Base-by-base conservation (phyloP, 1,140 invertebrate species). In the Rhopalosiphum padi region DNA sequence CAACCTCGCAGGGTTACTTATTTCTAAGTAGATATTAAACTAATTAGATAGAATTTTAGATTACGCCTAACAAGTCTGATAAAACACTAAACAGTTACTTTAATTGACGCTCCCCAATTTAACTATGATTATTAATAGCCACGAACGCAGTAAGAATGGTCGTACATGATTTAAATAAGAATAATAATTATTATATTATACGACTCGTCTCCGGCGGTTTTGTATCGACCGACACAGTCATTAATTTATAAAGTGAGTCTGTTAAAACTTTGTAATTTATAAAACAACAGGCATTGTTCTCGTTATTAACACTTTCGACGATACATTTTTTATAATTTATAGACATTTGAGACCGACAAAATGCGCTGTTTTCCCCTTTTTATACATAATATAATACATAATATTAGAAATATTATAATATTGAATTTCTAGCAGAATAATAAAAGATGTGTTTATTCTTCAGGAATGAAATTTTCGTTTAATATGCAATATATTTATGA, bases 21-120 rank as follows among this genome's bases (percentile, higher is more conserved):
- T 89, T 37, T 37, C 88, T 53, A 53, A 89, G 48, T 55, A 55
- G 88, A 89, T 89, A 55, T 89, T 55, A n/a, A 53, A 25, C 51
- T 89, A 89, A 89, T 89, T 89, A 55, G n/a, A 55, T 55, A 15
- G 88, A 9, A 89, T 89, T 89, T 89, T 53, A 53, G 87, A 53
- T 53, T 25, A 53, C 43, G 21, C 86, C 46, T 46, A 18, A 87
- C 43, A 87, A 87, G 30, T 51, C 86, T 43, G 3, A 46, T 87
- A 48, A 87, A 87, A 51, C 46, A 46, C 43, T n/a, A 48, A 87
- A 87, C 86, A 51, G 43, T 87, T 48, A 87, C 30, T 48, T 48
- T 87, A 87, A 87, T 87, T 48, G 46, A n/a, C 18, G 43, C 43
- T 87, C 25, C 1, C 46, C 43, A n/a, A 48, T 35, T 22, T 48